Base-by-base conservation (phyloP, 2,113 vertebrate species). In the Calidris pugnax region DNA sequence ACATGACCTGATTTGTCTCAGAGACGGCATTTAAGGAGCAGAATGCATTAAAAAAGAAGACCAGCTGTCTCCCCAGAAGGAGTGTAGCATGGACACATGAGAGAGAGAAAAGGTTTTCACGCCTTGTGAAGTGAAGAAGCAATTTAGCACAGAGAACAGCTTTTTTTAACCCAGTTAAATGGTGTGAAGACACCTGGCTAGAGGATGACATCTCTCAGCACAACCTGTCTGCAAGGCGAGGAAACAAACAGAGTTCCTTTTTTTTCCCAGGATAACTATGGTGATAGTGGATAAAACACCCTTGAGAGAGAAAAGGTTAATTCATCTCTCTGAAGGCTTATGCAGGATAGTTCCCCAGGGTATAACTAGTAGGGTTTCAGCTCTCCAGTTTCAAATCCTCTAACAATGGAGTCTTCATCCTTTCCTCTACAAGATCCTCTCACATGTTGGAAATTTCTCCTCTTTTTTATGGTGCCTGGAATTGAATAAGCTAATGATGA, bases 121-220 rank as follows among this genome's bases (percentile, higher is more conserved):
- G 3, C 92, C 73, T 84, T 96, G 80, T 84, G 85, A 97, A 72
- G 90, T 95, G 94, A 98, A 55, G 90, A 96, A 95, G 85, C 94
- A 96, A 96, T 96, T 97, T 98, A 97, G 87, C 95, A 96, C 96
- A 51, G 23, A 97, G 85, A 97, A 93, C 76, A 96, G 71, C 78
- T 96, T 94, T 96, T 88, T 93, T 89, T 87, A 97, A 97, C 96
- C 94, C 93, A 95, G 95, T 91, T 97, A 98, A 97, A 97, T 60
- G 95, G 95, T 98, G 96, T 92, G 97, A 98, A 96, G 94, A 96
- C 97, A 98, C 97, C 95, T 96, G 92, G 97, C 95, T 95, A 91
- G 94, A 98, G 97, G 96, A 97, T 95, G 93, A 91, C 90, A 94
- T 83, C 80, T 96, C 97, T 73, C 48, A 85, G 82, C 90, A 91